Conservation (phyloP, 2,888 invertebrate genomes). For the Psylliodes chrysocephalus region DNA sequence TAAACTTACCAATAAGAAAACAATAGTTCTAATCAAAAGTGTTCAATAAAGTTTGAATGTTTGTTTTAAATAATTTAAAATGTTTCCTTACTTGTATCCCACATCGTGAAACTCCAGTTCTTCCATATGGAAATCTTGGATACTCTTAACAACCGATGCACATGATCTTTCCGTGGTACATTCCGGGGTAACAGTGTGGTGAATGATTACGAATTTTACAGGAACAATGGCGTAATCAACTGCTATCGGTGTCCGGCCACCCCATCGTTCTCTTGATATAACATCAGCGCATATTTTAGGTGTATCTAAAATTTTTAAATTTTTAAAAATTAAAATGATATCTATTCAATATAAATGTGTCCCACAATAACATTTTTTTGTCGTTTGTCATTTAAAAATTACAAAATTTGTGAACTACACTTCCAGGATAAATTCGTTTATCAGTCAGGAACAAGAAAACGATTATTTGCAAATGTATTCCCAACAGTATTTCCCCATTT, state of each 20-base stretch:
- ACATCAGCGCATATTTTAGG: conserved; percentile 66
- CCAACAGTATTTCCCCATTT: too few species aligned
- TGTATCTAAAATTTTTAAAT: conserved; percentile 38
- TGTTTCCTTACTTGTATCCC: conserved; percentile 69
- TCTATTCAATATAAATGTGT: too few species aligned
- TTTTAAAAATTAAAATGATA: not conserved
- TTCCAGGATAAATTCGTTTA: too few species aligned
- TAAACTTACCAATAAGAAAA: too few species aligned
- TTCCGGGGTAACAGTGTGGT: conserved; percentile 68
- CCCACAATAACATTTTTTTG: too few species aligned
- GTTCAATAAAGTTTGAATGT: too few species aligned
- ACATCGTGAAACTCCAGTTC: conserved; percentile 67
- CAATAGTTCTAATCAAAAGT: too few species aligned
- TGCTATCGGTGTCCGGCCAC: conserved; percentile 64
- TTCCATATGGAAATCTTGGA: conserved; percentile 68
- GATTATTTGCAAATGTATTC: too few species aligned
- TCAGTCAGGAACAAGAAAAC: too few species aligned
- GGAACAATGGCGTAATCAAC: conserved; percentile 69
- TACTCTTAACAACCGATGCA: conserved; percentile 59
- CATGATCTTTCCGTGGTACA: conserved; percentile 65
- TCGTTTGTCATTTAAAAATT: too few species aligned
- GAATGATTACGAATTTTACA: conserved; percentile 67
- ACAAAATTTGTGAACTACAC: too few species aligned
- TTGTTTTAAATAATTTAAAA: too few species aligned
- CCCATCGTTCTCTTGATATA: conserved; percentile 71